A percentile compares a stretch with the other conserved stretches of the same genome.
Conservation (phyloP, 1,140 invertebrate species). For the Maniola jurtina region DNA sequence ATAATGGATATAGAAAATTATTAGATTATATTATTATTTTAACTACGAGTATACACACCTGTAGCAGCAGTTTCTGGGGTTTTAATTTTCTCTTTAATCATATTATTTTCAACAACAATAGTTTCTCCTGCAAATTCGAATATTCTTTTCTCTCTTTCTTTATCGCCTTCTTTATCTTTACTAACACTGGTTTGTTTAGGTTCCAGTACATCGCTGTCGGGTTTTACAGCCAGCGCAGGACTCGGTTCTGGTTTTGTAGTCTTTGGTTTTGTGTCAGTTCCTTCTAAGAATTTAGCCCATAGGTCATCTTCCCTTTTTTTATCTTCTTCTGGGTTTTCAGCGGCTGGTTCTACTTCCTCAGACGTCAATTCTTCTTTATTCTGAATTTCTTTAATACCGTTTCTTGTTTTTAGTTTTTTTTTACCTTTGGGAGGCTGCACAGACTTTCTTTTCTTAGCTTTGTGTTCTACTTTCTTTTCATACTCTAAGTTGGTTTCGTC, state of each 20-base stretch:
- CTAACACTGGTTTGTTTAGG: conserved; percentile 27
- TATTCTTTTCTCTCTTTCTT: conserved; percentile 62
- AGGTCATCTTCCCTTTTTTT: conserved; percentile 85
- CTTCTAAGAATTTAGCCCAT: conserved; percentile 87
- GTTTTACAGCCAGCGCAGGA: conserved; percentile 17
- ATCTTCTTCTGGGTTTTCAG: conserved; percentile 79
- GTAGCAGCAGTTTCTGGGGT: conserved; percentile 42
- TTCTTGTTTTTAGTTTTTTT: conserved; percentile 59
- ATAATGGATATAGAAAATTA: too few relatives aligned
- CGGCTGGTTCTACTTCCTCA: conserved; percentile 43
- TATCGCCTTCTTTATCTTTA: conserved; percentile 40
- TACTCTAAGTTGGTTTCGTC: conserved; percentile 70
- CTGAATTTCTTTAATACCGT: conserved; percentile 47
- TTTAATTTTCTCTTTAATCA: conserved; percentile 70
- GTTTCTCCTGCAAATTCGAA: conserved; percentile 76
- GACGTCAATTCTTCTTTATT: conserved; percentile 29
- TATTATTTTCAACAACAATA: conserved; percentile 72
- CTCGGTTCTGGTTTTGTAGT: conserved; percentile 42
- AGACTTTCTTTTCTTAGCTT: conserved; percentile 59
- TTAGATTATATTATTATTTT: neutral
- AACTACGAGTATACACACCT: conserved; percentile 33
- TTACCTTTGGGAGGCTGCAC: conserved; percentile 41
- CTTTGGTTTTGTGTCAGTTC: conserved; percentile 80
- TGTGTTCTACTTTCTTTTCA: conserved; percentile 59
- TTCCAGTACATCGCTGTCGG: conserved; percentile 20